Conservation (phyloP, 1,140 invertebrate species). For the Notospermus geniculatus region DNA sequence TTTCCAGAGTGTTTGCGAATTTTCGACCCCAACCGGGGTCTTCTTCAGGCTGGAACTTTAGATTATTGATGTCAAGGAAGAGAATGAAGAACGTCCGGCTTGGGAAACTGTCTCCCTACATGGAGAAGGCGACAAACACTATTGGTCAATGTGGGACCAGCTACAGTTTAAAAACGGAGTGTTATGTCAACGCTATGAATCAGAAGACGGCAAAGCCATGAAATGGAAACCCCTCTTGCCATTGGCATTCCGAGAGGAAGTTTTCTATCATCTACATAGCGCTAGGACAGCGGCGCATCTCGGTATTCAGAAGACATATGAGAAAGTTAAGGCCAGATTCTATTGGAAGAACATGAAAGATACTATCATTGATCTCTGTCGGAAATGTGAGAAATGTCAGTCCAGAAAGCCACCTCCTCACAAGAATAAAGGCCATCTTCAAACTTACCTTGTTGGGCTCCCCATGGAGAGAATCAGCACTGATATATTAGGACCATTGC, state of each 20-base stretch:
- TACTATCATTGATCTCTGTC: conserved; percentile 9
- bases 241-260: neutral
- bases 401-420: conserved; percentile 3
- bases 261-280: neutral
- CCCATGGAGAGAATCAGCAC: conserved; percentile 27
- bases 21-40: too few species aligned
- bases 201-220: too few species aligned
- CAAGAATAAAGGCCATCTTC: conserved; percentile 12
- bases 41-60: too few species aligned
- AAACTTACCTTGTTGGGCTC: neutral
- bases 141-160: too few species aligned
- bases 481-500: conserved; percentile 32
- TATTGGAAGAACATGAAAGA: conserved; percentile 18
- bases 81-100: too few species aligned
- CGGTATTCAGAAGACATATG: conserved; percentile 1
- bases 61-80: too few species aligned
- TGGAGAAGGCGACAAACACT: too few species aligned
- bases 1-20: too few species aligned
- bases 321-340: conserved; percentile 10
- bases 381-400: conserved; percentile 14
- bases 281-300: neutral
- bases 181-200: too few species aligned
- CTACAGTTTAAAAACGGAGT: too few species aligned
- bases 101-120: too few species aligned
- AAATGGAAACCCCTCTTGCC: too few species aligned